Conservation (phyloP, 2,113 vertebrate genomes). For the Microcebus griseorufus region DNA sequence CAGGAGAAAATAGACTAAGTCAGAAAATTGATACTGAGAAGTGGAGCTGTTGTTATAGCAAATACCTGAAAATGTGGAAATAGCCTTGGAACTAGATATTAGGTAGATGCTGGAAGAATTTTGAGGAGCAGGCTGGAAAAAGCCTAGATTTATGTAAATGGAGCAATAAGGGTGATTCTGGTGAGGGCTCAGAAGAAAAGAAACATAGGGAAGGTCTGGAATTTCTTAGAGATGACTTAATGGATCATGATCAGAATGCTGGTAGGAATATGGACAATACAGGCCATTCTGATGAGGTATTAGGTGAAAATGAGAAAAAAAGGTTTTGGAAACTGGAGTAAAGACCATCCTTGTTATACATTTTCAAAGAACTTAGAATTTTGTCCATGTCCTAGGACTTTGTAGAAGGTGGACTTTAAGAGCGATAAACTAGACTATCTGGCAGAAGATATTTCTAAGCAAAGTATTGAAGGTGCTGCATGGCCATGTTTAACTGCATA, state of each 20-base stretch:
- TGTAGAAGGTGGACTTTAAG: background rate
- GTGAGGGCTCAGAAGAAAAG: background rate
- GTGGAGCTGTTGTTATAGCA: background rate
- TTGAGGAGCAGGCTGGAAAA: background rate
- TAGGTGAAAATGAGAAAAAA: background rate
- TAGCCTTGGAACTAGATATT: background rate
- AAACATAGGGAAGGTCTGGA: background rate
- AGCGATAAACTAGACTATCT: background rate
- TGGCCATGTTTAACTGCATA: background rate
- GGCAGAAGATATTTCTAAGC: background rate
- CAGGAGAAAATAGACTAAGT: background rate
- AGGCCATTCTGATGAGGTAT: background rate
- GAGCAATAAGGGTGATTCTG: background rate
- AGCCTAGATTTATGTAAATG: background rate
- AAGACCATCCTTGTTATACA: background rate
- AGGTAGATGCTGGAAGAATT: background rate
- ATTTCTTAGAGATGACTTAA: background rate
- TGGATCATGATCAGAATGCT: background rate
- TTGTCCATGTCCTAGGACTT: background rate
- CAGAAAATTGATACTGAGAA: background rate
- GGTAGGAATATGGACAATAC: background rate
- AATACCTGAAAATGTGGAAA: background rate
- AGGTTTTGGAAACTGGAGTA: background rate
- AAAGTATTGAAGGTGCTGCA: background rate
- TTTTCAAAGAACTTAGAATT: background rate